These are phyloP conservation scores for Apamea anceps DNA, from an alignment of 2,888 invertebrate species.

Conservation along the genomic window DNA sequence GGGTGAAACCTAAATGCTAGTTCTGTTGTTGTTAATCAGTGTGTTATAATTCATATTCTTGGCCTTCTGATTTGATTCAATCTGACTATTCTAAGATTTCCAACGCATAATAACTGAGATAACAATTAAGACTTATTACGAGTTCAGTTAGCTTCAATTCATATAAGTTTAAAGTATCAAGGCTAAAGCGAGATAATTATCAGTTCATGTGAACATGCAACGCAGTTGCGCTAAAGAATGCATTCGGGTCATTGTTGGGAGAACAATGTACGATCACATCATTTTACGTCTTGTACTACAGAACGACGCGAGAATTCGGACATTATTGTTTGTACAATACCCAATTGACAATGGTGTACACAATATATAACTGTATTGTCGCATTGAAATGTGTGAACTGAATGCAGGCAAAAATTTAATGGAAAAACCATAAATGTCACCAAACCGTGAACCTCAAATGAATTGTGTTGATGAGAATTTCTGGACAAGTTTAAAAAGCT, in stretches of 20 bases:
- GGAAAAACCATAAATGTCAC: constrained; percentile 13
- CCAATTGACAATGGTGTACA: constrained; percentile 59
- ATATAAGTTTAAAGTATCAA: constrained; percentile 64
- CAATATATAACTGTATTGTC: constrained; percentile 65
- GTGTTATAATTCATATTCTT: constrained; percentile 19
- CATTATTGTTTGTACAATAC: constrained; percentile 65
- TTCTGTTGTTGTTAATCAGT: constrained; percentile 12
- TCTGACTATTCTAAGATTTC: constrained; percentile 24
- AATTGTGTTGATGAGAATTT: constrained; percentile 20
- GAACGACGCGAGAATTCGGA: constrained; percentile 63
- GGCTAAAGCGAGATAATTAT: constrained; percentile 64
- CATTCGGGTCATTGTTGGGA: constrained; percentile 74
- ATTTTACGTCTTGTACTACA: constrained; percentile 63
- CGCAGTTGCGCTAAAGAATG: constrained; percentile 67
- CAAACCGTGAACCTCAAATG: constrained; percentile 15
- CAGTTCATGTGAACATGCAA: constrained; percentile 69
- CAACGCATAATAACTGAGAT: constrained; percentile 35
- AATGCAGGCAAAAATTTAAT: constrained; percentile 51
- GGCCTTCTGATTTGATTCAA: constrained; percentile 22
- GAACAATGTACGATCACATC: constrained; percentile 70
- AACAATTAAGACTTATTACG: constrained; percentile 55
- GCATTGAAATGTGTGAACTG: constrained; percentile 61
- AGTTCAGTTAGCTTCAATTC: constrained; percentile 51
- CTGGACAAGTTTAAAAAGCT: constrained; percentile 20
- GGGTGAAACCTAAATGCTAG: neutral